phyloP scores from a whole-genome alignment of 2,888 invertebrate species.

The Deilephila porcellus region DNA sequence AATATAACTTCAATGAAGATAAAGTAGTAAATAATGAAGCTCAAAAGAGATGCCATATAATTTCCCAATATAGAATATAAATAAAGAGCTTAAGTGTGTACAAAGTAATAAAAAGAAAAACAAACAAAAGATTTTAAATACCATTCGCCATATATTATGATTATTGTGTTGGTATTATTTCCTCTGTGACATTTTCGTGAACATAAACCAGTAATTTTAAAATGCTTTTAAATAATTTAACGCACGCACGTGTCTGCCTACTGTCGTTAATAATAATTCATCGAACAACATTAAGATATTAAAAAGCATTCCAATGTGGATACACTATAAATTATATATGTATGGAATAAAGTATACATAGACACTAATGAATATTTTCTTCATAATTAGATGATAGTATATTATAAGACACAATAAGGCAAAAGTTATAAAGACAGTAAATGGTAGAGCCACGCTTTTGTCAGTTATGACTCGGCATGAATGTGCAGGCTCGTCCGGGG shows the following conservation, averaged over 20 bases:
- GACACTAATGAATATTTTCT: too few species aligned
- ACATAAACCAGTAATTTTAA: slow-evolving; percentile 4
- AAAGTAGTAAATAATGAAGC: too few species aligned
- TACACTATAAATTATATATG: not conserved
- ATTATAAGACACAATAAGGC: too few species aligned
- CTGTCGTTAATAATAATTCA: slow-evolving; percentile 1
- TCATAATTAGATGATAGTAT: too few species aligned
- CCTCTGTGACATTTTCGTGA: slow-evolving; percentile 12
- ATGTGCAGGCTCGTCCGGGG: too few species aligned
- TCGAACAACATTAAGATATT: not conserved
- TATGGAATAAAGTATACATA: too few species aligned
- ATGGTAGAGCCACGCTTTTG: too few species aligned
- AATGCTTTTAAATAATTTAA: slow-evolving; percentile 4
- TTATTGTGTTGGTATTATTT: slow-evolving; percentile 6
- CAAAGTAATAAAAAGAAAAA: slow-evolving; percentile 1
- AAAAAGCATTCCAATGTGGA: not conserved
- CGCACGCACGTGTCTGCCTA: slow-evolving; percentile 17
- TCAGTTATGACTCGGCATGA: too few species aligned
- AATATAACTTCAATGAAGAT: too few species aligned
- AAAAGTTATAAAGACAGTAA: too few species aligned
- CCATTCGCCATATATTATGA: slow-evolving; percentile 17
- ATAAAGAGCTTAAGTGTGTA: not conserved
- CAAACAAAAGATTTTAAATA: not conserved
- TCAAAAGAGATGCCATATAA: not conserved
- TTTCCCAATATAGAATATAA: not conserved